These are phyloP conservation scores for Peromyscus eremicus DNA, from an alignment of 2,797 vertebrate genomes.

Conservation along the genomic window DNA sequence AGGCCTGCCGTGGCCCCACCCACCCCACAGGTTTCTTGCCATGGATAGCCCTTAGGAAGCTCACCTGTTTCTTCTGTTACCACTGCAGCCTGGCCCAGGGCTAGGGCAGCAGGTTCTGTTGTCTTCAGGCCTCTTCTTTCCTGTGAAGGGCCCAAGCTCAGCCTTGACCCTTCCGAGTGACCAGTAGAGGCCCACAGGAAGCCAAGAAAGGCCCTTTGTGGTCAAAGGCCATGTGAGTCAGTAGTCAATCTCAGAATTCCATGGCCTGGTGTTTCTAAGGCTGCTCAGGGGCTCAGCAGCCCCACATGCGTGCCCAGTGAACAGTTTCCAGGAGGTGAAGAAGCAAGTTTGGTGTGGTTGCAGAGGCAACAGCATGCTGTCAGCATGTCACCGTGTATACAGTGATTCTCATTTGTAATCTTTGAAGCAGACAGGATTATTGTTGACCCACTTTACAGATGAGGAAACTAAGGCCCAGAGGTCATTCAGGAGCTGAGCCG, in stretches of 20 bases:
- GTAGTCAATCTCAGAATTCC: background rate
- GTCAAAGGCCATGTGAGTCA: background rate
- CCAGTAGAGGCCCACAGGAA: background rate
- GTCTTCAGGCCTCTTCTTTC: background rate
- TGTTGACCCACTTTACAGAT: background rate
- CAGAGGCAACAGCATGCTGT: background rate
- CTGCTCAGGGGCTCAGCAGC: background rate
- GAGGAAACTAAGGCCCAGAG: background rate
- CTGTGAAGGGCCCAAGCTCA: background rate
- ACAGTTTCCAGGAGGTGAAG: background rate
- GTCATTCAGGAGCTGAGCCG: too few relatives aligned
- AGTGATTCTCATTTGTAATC: accelerated
- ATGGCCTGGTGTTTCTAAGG: too few relatives aligned
- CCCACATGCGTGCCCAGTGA: too few relatives aligned
- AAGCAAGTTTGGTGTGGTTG: background rate
- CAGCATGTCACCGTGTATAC: accelerated
- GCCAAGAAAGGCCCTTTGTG: background rate
- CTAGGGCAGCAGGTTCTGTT: too few relatives aligned
- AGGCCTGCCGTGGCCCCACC: background rate
- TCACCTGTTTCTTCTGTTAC: background rate
- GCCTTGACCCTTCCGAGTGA: background rate
- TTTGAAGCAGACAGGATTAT: background rate
- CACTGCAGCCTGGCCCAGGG: background rate
- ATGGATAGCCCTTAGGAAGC: background rate
- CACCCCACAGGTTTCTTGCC: background rate